Percentiles rank a stretch among this genome's conserved stretches.
phyloP scores from a whole-genome alignment of 2,797 vertebrate species.

The Pelochelys cantorii region DNA sequence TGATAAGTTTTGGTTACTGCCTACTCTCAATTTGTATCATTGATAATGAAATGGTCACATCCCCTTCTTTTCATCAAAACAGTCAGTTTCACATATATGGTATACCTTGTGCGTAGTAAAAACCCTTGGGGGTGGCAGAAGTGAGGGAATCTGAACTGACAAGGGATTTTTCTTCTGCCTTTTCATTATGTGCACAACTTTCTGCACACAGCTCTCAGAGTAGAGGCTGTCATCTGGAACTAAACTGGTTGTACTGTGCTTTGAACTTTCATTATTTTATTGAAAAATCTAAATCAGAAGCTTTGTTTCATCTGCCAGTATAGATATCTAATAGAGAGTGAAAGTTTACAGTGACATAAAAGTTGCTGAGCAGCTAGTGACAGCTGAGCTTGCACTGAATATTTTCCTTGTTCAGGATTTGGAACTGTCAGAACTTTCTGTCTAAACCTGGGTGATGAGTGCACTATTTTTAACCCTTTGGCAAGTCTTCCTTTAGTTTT shows the following conservation, averaged over 20 bases:
- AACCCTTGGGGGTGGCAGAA: not conserved
- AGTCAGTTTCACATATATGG: not conserved
- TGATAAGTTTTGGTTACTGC: not conserved
- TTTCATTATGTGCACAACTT: conserved; percentile 14
- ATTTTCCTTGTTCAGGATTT: conserved; percentile 56
- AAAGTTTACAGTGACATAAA: conserved; percentile 34
- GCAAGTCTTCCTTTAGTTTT: conserved; percentile 40
- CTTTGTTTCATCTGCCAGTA: conserved; percentile 53
- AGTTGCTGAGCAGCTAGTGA: conserved; percentile 58
- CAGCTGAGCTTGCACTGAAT: conserved; percentile 59
- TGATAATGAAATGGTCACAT: not conserved
- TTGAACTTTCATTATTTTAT: conserved; percentile 56
- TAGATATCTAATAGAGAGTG: conserved; percentile 40
- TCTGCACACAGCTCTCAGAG: rapidly evolving
- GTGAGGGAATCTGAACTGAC: not conserved
- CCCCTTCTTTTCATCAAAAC: not conserved
- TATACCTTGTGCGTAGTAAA: not conserved
- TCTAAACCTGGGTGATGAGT: conserved; percentile 18
- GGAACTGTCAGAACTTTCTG: conserved; percentile 54
- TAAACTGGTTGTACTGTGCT: conserved; percentile 8
- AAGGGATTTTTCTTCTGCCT: not conserved
- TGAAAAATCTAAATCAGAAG: conserved; percentile 44
- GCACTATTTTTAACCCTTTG: conserved; percentile 62
- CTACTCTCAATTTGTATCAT: not conserved
- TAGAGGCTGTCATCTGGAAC: conserved; percentile 29